Base-by-base conservation (phyloP, 2,113 vertebrate species). In the Tympanuchus pallidicinctus region DNA sequence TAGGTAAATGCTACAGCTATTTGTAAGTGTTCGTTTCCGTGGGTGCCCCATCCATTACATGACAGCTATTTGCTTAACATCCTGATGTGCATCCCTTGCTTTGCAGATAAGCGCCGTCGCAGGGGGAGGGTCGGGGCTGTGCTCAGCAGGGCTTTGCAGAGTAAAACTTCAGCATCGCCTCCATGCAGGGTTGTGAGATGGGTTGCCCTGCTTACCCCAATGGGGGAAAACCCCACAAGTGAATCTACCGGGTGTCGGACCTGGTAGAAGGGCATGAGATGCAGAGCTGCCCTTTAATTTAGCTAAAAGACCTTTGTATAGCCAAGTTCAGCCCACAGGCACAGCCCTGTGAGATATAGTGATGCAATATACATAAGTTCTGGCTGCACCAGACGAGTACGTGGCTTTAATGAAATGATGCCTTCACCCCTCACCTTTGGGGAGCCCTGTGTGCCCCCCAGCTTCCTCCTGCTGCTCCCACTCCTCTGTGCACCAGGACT, bases 141-240 rank as follows among this genome's bases (percentile, higher is more conserved):
- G 4, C 1, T 1, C 24, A 40, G 13, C 5, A 2, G 28, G 19
- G 22, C 8, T 3, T 8, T 8, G 64, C 22, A 6, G 0, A 2
- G 57, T 4, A 13, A 24, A 63, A 82, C 17, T 13, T 13, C 57
- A 11, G 2, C 71, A 25, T 38, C 1, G 3, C 25, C 19, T n/a
- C 25, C 10, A 11, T 28, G 61, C 9, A 24, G 24, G 11, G 61
- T 9, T 10, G 9, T 22, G 36, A 25, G 24, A 63, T 21, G 36
- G 34, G 60, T 25, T 6, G 6, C 42, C 42, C 13, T 57, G 34
- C 30, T 0, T 4, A 8, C 30, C 48, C 36, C 34, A 21, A 9
- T 0, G 3, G 6, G 42, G 42, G 1, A 2, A 21, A 27, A 18
- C 22, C 38, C n/a, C 13, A 10, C 15, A 6, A 3, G 22, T 25